Evolutionary conservation across 2,797 vertebrate species (phyloP).

Genomic region (Sebastes dallii): DNA sequence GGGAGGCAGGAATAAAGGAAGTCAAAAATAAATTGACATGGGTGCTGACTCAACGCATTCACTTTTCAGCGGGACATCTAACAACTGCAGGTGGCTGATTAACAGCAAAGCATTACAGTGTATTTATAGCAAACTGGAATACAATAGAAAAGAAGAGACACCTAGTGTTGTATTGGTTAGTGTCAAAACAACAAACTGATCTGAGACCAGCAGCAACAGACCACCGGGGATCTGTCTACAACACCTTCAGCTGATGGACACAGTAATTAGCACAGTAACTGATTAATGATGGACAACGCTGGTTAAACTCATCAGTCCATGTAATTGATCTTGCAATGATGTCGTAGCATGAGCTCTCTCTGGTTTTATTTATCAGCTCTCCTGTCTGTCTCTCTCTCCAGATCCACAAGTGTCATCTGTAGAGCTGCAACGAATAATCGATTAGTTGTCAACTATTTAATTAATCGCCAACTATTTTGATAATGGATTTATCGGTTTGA

Average conservation of each 20-base stretch:
- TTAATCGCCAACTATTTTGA: too few relatives aligned
- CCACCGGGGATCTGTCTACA: not conserved
- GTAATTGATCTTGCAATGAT: slow-evolving; percentile 17
- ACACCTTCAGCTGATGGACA: not conserved
- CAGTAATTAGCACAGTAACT: slow-evolving; percentile 6
- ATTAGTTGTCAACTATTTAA: too few relatives aligned
- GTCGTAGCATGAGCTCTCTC: not conserved
- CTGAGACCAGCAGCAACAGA: not conserved
- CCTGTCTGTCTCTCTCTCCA: not conserved
- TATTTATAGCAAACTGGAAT: slow-evolving; percentile 1
- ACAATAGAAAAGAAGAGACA: not conserved
- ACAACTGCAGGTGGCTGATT: slow-evolving; percentile 44
- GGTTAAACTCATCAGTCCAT: slow-evolving; percentile 17
- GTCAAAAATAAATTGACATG: slow-evolving; percentile 5
- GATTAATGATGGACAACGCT: slow-evolving; percentile 23
- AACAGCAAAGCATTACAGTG: slow-evolving; percentile 3
- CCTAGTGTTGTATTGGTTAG: not conserved
- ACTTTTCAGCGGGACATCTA: slow-evolving; percentile 14
- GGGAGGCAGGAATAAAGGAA: not conserved
- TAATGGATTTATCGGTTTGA: too few relatives aligned
- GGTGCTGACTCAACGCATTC: slow-evolving; percentile 29
- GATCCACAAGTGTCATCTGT: too few relatives aligned
- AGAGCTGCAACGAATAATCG: too few relatives aligned
- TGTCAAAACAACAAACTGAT: not conserved
- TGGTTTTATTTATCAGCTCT: not conserved